phyloP scores from a whole-genome alignment of 2,113 vertebrate species.

The Pithys albifrons region DNA sequence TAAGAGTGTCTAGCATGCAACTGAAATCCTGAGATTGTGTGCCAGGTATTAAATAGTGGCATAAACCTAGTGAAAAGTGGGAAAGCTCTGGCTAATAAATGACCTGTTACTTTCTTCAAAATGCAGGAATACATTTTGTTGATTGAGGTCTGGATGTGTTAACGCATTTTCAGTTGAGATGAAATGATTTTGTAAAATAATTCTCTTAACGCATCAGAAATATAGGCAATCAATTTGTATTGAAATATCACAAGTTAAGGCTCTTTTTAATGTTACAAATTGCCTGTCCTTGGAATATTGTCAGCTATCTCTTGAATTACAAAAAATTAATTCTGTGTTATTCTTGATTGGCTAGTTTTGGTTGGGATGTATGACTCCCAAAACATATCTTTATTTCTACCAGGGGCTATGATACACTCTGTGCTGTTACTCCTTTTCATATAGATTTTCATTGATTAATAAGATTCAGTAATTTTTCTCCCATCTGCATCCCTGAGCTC shows the following conservation, averaged over 20 bases:
- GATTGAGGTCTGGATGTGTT: slow-evolving; percentile 16
- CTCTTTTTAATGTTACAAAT: background rate
- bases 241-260: slow-evolving; percentile 17
- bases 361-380: background rate
- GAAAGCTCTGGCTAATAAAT: background rate
- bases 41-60: slow-evolving; percentile 7
- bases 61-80: background rate
- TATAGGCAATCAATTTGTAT: slow-evolving; percentile 19
- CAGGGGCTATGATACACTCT: background rate
- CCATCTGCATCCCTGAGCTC: background rate
- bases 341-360: background rate
- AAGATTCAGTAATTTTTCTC: background rate
- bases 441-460: background rate
- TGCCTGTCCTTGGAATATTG: background rate
- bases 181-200: slow-evolving; percentile 34
- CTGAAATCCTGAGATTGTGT: slow-evolving; percentile 18
- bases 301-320: background rate
- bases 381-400: background rate
- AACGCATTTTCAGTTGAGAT: slow-evolving; percentile 16
- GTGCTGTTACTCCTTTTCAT: background rate
- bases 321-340: background rate
- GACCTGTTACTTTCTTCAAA: background rate
- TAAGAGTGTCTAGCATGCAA: background rate
- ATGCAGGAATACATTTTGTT: slow-evolving; percentile 16
- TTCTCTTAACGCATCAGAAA: background rate